Percentiles rank a stretch among this genome's conserved stretches.
phyloP scores from a whole-genome alignment of 2,888 invertebrate species.

The Acleris cristana region DNA sequence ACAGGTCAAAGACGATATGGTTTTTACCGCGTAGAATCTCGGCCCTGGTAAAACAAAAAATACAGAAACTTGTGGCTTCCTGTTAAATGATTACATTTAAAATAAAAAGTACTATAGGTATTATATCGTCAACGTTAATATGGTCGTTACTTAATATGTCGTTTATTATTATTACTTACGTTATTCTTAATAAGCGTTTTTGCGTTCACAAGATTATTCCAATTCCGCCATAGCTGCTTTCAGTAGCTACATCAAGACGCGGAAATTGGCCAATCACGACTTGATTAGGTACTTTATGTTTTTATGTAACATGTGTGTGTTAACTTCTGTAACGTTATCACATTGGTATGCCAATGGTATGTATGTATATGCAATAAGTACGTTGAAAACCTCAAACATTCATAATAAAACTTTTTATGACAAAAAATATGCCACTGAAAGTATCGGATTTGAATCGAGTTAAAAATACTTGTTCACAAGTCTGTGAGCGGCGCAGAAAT shows the following conservation, averaged over 20 bases:
- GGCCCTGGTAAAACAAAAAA: too few species aligned
- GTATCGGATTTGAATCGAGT: conserved; percentile 4
- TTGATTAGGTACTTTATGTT: conserved; percentile 7
- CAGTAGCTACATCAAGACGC: conserved; percentile 1
- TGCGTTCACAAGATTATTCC: background rate
- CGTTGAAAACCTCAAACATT: background rate
- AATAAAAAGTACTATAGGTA: background rate
- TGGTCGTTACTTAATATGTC: background rate
- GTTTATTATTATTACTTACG: background rate
- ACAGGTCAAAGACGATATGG: too few species aligned
- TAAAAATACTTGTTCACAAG: background rate
- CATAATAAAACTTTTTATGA: conserved; percentile 1
- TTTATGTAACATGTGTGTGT: conserved; percentile 6
- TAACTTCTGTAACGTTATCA: conserved; percentile 20
- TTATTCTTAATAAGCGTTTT: background rate
- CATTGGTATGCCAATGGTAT: conserved; percentile 7
- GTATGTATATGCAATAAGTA: background rate
- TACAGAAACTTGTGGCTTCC: too few species aligned
- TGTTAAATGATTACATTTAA: background rate
- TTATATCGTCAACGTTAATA: background rate
- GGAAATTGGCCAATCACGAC: conserved; percentile 26
- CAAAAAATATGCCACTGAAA: background rate
- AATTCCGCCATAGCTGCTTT: conserved; percentile 19
- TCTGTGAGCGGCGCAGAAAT: background rate
- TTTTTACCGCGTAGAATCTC: too few species aligned